phyloP scores from a whole-genome alignment of 2,797 vertebrate genomes.

The Phalloptychus januarius region DNA sequence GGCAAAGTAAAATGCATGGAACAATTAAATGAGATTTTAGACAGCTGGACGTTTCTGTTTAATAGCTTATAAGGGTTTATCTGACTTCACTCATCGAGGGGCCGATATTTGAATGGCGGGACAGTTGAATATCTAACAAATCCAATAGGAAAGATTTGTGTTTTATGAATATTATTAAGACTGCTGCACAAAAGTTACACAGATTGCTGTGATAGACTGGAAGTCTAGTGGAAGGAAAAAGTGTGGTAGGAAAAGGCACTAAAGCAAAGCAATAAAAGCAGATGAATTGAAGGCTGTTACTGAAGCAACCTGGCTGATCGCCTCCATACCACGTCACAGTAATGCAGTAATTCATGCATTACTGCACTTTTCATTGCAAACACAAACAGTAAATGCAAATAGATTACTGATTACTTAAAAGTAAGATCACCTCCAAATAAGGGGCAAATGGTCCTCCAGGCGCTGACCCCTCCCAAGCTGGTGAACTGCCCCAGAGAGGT shows the following conservation, averaged over 20 bases:
- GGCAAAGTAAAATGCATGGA: neutral
- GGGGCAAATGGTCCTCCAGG: slow-evolving; percentile 90
- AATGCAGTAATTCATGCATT: neutral
- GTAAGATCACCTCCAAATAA: slow-evolving; percentile 86
- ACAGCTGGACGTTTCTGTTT: neutral
- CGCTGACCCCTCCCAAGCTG: slow-evolving; percentile 89
- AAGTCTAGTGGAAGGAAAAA: neutral
- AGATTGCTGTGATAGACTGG: neutral
- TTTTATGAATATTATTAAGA: too few species aligned
- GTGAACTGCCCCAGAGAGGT: slow-evolving; percentile 84
- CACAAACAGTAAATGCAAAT: neutral
- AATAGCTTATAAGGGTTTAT: neutral
- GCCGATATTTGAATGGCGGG: neutral
- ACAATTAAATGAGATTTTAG: neutral
- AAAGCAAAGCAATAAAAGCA: neutral
- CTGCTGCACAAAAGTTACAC: neutral
- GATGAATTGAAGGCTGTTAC: neutral
- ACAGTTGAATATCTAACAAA: too few species aligned
- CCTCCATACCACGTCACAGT: neutral
- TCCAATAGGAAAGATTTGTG: neutral
- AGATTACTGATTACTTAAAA: neutral
- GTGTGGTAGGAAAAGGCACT: neutral
- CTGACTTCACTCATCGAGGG: neutral
- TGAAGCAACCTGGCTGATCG: neutral
- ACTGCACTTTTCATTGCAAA: neutral